Conservation (phyloP, 2,888 invertebrate species). For the Euplagia quadripunctaria region DNA sequence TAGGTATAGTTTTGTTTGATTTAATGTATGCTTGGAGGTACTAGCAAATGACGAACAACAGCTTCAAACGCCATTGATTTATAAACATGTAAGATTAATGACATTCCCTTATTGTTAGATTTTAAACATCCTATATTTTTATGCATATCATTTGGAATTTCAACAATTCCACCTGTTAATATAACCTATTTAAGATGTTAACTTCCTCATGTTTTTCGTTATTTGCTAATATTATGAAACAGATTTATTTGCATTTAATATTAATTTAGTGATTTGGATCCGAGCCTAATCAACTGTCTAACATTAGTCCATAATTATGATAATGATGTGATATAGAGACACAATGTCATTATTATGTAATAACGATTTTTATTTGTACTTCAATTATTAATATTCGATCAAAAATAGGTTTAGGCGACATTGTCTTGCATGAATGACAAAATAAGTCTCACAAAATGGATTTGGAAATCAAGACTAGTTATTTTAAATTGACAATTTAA, state of each 20-base stretch:
- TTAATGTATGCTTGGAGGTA: constrained; percentile 54
- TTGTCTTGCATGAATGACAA: constrained; percentile 19
- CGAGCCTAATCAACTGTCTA: constrained; percentile 72
- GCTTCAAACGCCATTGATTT: neutral
- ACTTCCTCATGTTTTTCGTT: constrained; percentile 34
- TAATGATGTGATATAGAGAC: constrained; percentile 63
- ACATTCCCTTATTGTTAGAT: constrained; percentile 28
- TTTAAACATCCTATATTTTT: constrained; percentile 11
- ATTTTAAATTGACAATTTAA: constrained; percentile 31
- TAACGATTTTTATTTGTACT: constrained; percentile 41
- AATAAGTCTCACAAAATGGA: constrained; percentile 22
- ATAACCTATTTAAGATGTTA: constrained; percentile 13
- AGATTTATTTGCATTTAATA: constrained; percentile 78
- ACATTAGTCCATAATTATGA: constrained; percentile 61
- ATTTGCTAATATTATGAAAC: constrained; percentile 60
- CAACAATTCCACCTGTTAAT: constrained; percentile 9
- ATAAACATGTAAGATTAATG: constrained; percentile 8
- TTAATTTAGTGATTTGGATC: constrained; percentile 69
- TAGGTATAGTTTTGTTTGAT: constrained; percentile 62
- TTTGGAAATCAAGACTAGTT: constrained; percentile 43
- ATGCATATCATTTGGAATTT: constrained; percentile 17
- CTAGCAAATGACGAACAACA: constrained; percentile 38
- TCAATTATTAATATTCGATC: constrained; percentile 44
- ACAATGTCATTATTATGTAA: constrained; percentile 54
- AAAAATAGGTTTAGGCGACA: constrained; percentile 40